These are phyloP conservation scores for Gymnarchus niloticus DNA, from an alignment of 2,113 vertebrate genomes.

Conservation along the genomic window DNA sequence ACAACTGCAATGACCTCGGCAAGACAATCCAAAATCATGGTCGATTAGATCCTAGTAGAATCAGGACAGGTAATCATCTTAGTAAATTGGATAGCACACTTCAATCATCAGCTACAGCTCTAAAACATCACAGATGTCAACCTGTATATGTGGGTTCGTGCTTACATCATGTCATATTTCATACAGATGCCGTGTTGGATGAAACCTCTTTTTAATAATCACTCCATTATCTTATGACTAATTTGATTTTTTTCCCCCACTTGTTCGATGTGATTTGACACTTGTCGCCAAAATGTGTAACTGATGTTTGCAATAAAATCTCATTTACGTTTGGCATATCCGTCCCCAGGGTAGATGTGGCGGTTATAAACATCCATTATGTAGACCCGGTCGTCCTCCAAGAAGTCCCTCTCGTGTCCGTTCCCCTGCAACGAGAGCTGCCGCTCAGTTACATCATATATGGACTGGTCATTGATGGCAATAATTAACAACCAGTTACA, in stretches of 20 bases:
- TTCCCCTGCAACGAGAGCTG: conserved; percentile 72
- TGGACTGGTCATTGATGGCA: background rate
- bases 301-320: conserved; percentile 24
- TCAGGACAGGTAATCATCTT: background rate
- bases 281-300: background rate
- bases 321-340: conserved; percentile 83
- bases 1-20: background rate
- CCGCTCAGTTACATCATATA: background rate
- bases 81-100: background rate
- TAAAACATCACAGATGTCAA: background rate
- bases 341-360: conserved; percentile 86
- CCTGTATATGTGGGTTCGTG: background rate
- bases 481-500: background rate
- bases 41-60: background rate
- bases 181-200: background rate
- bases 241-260: conserved; percentile 1
- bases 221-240: background rate
- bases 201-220: background rate
- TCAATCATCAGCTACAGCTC: background rate
- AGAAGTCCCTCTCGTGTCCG: conserved; percentile 89
- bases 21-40: background rate
- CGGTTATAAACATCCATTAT: conserved; percentile 95
- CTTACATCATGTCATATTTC: background rate
- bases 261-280: background rate
- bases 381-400: conserved; percentile 83